A percentile compares a stretch with the other conserved stretches of the same genome.
Evolutionary conservation across 2,888 invertebrate genomes (phyloP).

Genomic region (Plusia festucae): DNA sequence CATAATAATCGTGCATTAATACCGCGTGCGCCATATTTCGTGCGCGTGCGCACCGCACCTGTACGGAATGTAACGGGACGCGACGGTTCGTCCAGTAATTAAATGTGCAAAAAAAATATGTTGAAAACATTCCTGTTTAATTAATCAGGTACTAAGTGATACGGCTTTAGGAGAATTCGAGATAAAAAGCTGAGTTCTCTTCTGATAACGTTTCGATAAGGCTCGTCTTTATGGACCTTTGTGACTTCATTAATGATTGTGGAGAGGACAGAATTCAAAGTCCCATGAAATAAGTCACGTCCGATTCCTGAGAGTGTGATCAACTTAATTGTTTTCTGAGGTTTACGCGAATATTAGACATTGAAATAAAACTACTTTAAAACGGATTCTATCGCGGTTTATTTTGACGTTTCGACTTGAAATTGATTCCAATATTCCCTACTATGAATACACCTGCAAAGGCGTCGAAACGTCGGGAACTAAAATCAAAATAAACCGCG

Average conservation of each 20-base stretch:
- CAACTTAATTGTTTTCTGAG: too few species aligned
- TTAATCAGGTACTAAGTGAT: slow-evolving; percentile 62
- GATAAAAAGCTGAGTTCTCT: slow-evolving; percentile 35
- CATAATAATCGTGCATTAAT: slow-evolving; percentile 51
- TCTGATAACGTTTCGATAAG: slow-evolving; percentile 26
- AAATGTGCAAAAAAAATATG: slow-evolving; percentile 52
- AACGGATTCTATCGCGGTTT: too few species aligned
- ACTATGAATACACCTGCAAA: too few species aligned
- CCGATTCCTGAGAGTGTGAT: too few species aligned
- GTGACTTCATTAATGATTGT: slow-evolving; percentile 28
- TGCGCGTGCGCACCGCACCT: slow-evolving; percentile 69
- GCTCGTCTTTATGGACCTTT: not conserved
- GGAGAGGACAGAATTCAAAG: not conserved
- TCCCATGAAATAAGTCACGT: too few species aligned
- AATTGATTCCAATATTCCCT: too few species aligned
- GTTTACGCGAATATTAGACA: too few species aligned
- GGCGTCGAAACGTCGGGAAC: too few species aligned
- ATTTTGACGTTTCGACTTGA: too few species aligned
- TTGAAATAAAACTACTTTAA: too few species aligned
- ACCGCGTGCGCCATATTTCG: slow-evolving; percentile 50
- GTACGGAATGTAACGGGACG: slow-evolving; percentile 70
- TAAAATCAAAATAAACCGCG: too few species aligned
- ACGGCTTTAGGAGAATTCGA: slow-evolving; percentile 26
- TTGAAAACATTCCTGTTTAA: slow-evolving; percentile 59
- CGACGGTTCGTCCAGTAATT: slow-evolving; percentile 47